phyloP scores from a whole-genome alignment of 2,888 invertebrate species.

The Lissonota sp. region DNA sequence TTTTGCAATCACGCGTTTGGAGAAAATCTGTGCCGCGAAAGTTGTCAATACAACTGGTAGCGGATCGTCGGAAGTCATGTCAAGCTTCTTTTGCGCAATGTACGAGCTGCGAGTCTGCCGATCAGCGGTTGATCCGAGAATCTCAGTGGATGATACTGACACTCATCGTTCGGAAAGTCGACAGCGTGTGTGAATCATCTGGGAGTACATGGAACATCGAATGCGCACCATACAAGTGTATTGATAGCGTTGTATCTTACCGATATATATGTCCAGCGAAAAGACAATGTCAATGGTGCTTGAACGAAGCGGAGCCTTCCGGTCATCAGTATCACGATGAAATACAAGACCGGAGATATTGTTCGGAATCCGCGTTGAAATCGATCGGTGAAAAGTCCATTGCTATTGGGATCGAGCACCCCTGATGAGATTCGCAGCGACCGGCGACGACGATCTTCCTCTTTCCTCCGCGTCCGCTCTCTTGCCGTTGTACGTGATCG shows the following conservation, averaged over 20 bases:
- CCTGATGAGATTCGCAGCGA: slow-evolving; percentile 45
- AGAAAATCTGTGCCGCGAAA: slow-evolving; percentile 33
- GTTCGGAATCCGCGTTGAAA: slow-evolving; percentile 15
- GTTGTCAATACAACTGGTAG: slow-evolving; percentile 37
- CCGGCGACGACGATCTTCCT: slow-evolving; percentile 31
- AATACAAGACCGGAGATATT: slow-evolving; percentile 16
- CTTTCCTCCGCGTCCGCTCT: slow-evolving; percentile 7
- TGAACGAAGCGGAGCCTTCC: slow-evolving; percentile 1
- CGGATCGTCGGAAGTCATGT: slow-evolving; percentile 44
- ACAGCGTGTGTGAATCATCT: slow-evolving; percentile 35
- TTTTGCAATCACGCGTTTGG: not conserved
- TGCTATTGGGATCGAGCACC: slow-evolving; percentile 59
- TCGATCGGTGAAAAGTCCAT: slow-evolving; percentile 10
- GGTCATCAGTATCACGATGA: not conserved
- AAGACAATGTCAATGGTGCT: slow-evolving; percentile 5
- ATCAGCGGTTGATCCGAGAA: slow-evolving; percentile 46
- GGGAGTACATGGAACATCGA: slow-evolving; percentile 34
- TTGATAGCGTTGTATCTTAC: no score
- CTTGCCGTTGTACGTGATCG: slow-evolving; percentile 57
- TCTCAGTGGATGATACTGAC: slow-evolving; percentile 45
- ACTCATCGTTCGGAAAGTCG: slow-evolving; percentile 63
- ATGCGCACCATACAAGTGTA: slow-evolving; percentile 15
- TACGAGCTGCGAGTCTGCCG: slow-evolving; percentile 36
- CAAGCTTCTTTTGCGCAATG: slow-evolving; percentile 52
- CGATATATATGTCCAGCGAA: not conserved